Base-by-base conservation (phyloP, 2,113 vertebrate genomes). In the Odontesthes bonariensis region DNA sequence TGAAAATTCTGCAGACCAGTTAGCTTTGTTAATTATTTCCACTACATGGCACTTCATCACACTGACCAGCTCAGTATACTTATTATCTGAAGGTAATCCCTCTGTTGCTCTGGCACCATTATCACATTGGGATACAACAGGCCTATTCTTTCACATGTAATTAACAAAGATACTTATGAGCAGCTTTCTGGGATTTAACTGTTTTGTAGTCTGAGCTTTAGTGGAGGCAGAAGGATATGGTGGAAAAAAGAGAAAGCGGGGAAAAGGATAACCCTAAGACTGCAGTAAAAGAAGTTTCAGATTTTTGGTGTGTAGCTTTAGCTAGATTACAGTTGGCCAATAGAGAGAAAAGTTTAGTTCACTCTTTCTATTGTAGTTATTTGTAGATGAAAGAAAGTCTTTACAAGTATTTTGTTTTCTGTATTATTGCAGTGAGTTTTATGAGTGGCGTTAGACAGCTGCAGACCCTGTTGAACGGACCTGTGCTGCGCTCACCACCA, bases 81-180 rank as follows among this genome's bases (percentile, higher is more conserved):
- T 59, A 75, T 89, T 82, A 82, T 75, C 77, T 32, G 1, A 51
- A 55, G 67, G 81, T 91, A 91, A 92, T 91, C 90, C 89, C 63
- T 72, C 80, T 79, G 82, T 90, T 85, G 87, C 64, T 66, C 85
- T 59, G 84, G 79, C 79, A 79, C 85, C 81, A 76, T 90, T 73
- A 83, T 84, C 81, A 82, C 85, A 75, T 75, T 5, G 31, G 63
- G 58, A 73, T 85, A 92, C 90, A 91, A 92, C 77, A 56, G 85
- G 75, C 81, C 90, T 57, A 76, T 92, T 92, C 89, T 91, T 90
- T 73, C 70, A 75, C 81, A 53, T 14, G 81, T 86, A 77, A 86
- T 86, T 87, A 91, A 88, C 88, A 85, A 64, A 75, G 77, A 85
- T 84, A 78, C 90, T 89, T 89, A 87, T 35, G 56, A 52, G 77